Percentiles rank a stretch among this genome's conserved stretches.
phyloP scores from a whole-genome alignment of 2,888 invertebrate genomes.

The Patella depressa region DNA sequence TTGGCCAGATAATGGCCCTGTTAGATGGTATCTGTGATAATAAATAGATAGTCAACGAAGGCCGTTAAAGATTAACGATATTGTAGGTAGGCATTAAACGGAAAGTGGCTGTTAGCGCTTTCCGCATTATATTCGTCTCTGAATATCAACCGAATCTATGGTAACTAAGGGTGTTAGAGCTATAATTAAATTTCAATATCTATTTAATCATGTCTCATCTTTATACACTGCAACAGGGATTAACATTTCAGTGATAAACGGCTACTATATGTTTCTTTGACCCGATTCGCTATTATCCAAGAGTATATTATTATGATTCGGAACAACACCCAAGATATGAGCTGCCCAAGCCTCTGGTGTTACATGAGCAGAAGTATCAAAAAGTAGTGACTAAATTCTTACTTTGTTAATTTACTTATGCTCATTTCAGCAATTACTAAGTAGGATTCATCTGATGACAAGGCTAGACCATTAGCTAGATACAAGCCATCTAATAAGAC shows the following conservation, averaged over 20 bases:
- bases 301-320: no score
- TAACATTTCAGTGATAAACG: no score
- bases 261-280: no score
- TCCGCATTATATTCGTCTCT: background rate
- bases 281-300: no score
- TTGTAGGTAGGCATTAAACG: background rate
- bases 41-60: no score
- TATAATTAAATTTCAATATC: no score
- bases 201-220: no score
- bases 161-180: no score
- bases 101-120: background rate
- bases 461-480: conserved; percentile 57
- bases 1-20: conserved; percentile 48
- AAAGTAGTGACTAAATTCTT: conserved; percentile 12
- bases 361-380: background rate
- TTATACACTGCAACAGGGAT: no score
- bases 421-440: conserved; percentile 57
- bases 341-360: background rate
- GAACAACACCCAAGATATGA: no score
- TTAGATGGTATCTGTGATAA: conserved; percentile 49
- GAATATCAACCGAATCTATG: background rate
- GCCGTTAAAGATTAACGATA: no score
- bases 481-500: conserved; percentile 51
- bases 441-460: conserved; percentile 49
- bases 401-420: conserved; percentile 51